Conservation (phyloP, 2,113 vertebrate genomes). For the Gambusia affinis region DNA sequence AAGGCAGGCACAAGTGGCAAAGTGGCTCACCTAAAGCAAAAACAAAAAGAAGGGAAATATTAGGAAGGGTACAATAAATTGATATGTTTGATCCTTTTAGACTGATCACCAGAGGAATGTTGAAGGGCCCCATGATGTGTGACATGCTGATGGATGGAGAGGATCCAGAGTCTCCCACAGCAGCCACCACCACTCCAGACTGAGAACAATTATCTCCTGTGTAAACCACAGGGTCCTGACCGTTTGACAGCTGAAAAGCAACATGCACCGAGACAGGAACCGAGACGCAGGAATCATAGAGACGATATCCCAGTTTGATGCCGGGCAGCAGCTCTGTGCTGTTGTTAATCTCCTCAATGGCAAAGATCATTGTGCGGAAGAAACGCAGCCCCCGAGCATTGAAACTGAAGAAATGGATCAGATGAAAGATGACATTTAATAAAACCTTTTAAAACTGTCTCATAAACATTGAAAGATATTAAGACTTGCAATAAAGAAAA, state of each 20-base stretch:
- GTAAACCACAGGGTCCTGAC: slow-evolving; percentile 37
- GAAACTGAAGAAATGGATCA: slow-evolving; percentile 46
- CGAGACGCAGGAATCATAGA: slow-evolving; percentile 73
- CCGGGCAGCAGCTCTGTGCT: slow-evolving; percentile 67
- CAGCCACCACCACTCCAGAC: slow-evolving; percentile 47
- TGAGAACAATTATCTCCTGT: slow-evolving; percentile 25
- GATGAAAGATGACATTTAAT: not conserved
- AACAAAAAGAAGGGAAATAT: not conserved
- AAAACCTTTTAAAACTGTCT: too few relatives aligned
- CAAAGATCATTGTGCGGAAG: slow-evolving; percentile 70
- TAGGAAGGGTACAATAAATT: not conserved
- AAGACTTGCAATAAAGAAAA: too few relatives aligned
- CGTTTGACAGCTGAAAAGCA: slow-evolving; percentile 69
- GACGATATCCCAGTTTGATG: slow-evolving; percentile 70
- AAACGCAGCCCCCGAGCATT: slow-evolving; percentile 66
- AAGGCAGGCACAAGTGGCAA: slow-evolving; percentile 75
- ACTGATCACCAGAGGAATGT: slow-evolving; percentile 58
- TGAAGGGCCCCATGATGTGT: slow-evolving; percentile 61
- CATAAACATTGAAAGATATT: too few relatives aligned
- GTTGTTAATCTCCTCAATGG: slow-evolving; percentile 78
- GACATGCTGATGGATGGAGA: slow-evolving; percentile 74
- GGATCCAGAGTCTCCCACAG: slow-evolving; percentile 75
- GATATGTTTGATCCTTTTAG: slow-evolving; percentile 43
- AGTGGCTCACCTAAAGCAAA: slow-evolving; percentile 74
- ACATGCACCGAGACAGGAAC: slow-evolving; percentile 55